phyloP scores from a whole-genome alignment of 2,797 vertebrate species.

The Clamator glandarius region DNA sequence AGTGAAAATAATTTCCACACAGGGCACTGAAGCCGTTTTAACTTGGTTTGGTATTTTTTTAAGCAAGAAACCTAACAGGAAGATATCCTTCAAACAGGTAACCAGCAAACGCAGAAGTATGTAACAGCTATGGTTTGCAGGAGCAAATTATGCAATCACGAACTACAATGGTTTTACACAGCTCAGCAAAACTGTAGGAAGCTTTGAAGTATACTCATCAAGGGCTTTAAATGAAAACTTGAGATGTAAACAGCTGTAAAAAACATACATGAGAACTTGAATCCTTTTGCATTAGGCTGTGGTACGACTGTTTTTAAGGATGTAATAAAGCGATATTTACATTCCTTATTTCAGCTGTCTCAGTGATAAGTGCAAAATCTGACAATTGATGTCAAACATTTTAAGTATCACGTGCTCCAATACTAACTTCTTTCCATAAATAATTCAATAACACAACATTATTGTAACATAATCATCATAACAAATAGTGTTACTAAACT shows the following conservation, averaged over 20 bases:
- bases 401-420: not conserved
- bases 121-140: not conserved
- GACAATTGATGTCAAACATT: not conserved
- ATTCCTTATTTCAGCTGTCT: not conserved
- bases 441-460: not conserved
- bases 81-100: not conserved
- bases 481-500: not conserved
- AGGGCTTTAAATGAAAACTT: not conserved
- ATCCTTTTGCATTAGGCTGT: not conserved
- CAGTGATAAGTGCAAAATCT: not conserved
- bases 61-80: not conserved
- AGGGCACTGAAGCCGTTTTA: not conserved
- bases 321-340: not conserved
- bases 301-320: not conserved
- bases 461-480: not conserved
- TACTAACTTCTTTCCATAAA: not conserved
- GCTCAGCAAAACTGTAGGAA: slow-evolving; percentile 9
- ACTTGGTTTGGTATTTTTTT: not conserved
- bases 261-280: not conserved
- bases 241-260: slow-evolving; percentile 11
- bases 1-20: not conserved
- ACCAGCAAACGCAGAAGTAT: slow-evolving; percentile 16
- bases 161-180: slow-evolving; percentile 29
- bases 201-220: slow-evolving; percentile 25
- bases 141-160: slow-evolving; percentile 16